Evolutionary conservation across 2,797 vertebrate species (phyloP), one percentile per base, ranked within the genome.

Genomic region (Pipistrellus nathusii): DNA sequence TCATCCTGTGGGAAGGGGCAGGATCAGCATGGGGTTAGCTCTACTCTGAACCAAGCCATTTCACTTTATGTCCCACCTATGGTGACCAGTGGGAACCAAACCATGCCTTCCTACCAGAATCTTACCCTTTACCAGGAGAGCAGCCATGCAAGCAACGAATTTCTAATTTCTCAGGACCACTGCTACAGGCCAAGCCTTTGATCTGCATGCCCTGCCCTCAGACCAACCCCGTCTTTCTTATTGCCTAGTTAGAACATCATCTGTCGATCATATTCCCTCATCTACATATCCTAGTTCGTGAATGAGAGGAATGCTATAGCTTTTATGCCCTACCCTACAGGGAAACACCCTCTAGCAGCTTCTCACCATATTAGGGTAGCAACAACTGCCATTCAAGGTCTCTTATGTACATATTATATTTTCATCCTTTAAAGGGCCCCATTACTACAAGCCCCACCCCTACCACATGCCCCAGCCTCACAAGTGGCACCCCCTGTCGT

Each of bases 1-100:
- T 99, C 99, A 99, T 99, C 98, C 99, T 99, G 89, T 30, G 12
- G 77, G 68, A 80, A 53, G 73, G 62, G 82, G 84, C 14, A 59
- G 78, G 46, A 51, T 71, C 23, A 64, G 72, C 6, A 30, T 0
- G 1, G 72, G 51, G 59, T 95, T 83, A 96, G 85, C 41, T 44
- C 90, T 59, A 38, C 32, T 51, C 44, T 25, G 72, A 68, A 48
- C 62, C 80, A 48, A 7, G 15, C 62, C 64, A 17, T 62, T 82
- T 76, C 18, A 2, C 53, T 21, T 59, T 57, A 18, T 9, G 62
- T 25, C 62, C 85, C 57, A 14, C 55, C 32, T 14, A 4, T 6
- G 57, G 57, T 10, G 27, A 48, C 38, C 51, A 7, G 25, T 7
- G 69, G 3, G 1, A 4, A 51, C 75, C 59, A 78, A 73, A 73